Base-by-base conservation (phyloP, 2,888 invertebrate species). In the Hedychridium roseum region DNA sequence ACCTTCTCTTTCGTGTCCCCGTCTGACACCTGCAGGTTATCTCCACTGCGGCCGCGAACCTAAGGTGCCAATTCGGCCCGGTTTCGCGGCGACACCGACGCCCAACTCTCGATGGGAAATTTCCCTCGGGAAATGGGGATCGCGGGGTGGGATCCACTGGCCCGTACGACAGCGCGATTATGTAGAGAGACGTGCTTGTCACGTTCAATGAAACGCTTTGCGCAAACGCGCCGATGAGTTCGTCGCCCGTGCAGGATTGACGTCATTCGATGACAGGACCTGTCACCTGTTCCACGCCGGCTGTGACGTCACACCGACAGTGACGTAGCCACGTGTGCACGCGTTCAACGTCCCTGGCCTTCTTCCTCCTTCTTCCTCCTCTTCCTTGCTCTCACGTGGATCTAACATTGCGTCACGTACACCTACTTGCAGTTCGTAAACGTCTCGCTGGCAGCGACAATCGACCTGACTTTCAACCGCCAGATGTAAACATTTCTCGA, bases 241-340 rank as follows among this genome's bases (percentile, higher is more conserved):
- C 63, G 60, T 60, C 60, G 63, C 35, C 64, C 63, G 60, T 48
- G 48, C 45, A 14, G 45, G 21, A 40, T 43, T 55, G 62, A 64
- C 64, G 64, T 64, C 64, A 64, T 38, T 15, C 16, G 16, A 34
- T 47, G 42, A 50, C 59, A 59, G 54, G 41, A 41, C 32, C 44
- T 62, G 59, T 64, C 64, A 64, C 60, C 64, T 64, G 64, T 64
- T 64, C 40, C 47, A n/a, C 34, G 12, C 16, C 31, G 40, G 3
- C 40, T 6, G 16, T 64, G 61, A 64, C 62, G 64, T 64, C 64
- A 64, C 41, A 11, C 16, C 14, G 28, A 17, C n/a, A 11, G 37
- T 63, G 63, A 63, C 63, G 58, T 39, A 42, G 49, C 27, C 27
- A 20, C 27, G 39, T 14, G 15, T 9, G n/a, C 14, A n/a, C 28